Evolutionary conservation across 1,140 invertebrate species (phyloP), one percentile per base, ranked within the genome.

Genomic region (Apis laboriosa): DNA sequence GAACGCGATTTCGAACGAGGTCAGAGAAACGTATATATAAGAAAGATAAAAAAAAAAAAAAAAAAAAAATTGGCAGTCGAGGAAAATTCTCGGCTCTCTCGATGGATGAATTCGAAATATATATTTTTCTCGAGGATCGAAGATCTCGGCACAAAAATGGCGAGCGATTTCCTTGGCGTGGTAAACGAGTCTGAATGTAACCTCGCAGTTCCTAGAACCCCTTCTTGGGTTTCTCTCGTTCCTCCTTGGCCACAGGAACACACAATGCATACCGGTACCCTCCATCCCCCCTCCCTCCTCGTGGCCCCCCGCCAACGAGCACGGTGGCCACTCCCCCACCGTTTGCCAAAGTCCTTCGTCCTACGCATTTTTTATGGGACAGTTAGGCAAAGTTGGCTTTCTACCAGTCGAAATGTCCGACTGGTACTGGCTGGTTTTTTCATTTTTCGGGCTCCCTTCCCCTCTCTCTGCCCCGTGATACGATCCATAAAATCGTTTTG

Each of bases 191-290:
- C 71, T 68, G 84, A 87, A 87, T 80, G 81, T 84, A 89, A 89
- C 81, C 66, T 84, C 79, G 79, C 63, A 78, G 80, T 91, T 91
- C 86, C 81, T 88, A 89, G 89, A 90, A 90, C 68, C 73, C 28
- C 89, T 86, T 90, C 76, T 72, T 79, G 80, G 70, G 74, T 82
- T 19, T 61, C 28, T 61, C 77, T 58, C 53, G 63, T 9, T 51
- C 56, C 51, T 77, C 19, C 64, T 21, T 12, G 9, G 43, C 43
- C 28, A 1, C 77, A 51, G 74, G 83, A 86, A 86, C 83, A 86
- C 83, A 90, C 88, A 91, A 90, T 90, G 83, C 89, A 89, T 90
- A 86, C 88, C 86, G 85, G 63, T 64, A 55, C 73, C 81, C 75
- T 77, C 43, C 43, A 43, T 21, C 60, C 53, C 24, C 60, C 53